phyloP scores from a whole-genome alignment of 2,888 invertebrate species.

The Microdon myrmicae region DNA sequence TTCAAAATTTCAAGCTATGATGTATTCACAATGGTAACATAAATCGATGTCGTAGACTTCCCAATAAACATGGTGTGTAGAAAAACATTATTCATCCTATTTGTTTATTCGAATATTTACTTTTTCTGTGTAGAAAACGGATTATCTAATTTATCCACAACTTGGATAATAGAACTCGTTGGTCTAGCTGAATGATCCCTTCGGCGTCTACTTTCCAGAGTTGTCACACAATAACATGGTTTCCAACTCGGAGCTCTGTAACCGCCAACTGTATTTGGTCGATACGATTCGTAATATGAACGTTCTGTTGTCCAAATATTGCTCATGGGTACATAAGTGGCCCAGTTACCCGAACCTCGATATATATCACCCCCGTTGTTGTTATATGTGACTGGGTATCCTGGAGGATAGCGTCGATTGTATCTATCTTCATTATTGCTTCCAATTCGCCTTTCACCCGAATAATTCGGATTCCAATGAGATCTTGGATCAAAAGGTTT shows the following conservation, averaged over 20 bases:
- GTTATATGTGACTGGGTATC: conserved; percentile 57
- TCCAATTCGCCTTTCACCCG: conserved; percentile 57
- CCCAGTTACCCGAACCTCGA: conserved; percentile 62
- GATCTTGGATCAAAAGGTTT: conserved; percentile 61
- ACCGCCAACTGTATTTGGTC: conserved; percentile 54
- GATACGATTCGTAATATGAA: conserved; percentile 58
- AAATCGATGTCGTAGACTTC: too few species aligned
- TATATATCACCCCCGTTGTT: conserved; percentile 58
- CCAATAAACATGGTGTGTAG: too few species aligned
- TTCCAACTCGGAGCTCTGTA: conserved; percentile 64
- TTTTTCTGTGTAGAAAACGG: conserved; percentile 57
- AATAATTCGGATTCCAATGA: conserved; percentile 62
- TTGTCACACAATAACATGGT: conserved; percentile 63
- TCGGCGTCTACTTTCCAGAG: conserved; percentile 58
- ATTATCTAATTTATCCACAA: conserved; percentile 61
- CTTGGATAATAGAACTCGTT: conserved; percentile 55
- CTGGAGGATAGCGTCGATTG: conserved; percentile 60
- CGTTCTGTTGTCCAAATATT: conserved; percentile 64
- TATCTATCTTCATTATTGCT: conserved; percentile 54
- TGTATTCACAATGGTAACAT: too few species aligned
- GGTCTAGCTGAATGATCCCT: conserved; percentile 55
- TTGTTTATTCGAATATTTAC: conserved; percentile 1
- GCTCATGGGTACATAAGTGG: conserved; percentile 61
- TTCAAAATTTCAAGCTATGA: neutral
- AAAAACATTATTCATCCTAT: neutral